Percentiles rank a stretch among this genome's conserved stretches.
Evolutionary conservation across 1,140 invertebrate genomes (phyloP).

Genomic region (Pseudomyrmex cubaensis): DNA sequence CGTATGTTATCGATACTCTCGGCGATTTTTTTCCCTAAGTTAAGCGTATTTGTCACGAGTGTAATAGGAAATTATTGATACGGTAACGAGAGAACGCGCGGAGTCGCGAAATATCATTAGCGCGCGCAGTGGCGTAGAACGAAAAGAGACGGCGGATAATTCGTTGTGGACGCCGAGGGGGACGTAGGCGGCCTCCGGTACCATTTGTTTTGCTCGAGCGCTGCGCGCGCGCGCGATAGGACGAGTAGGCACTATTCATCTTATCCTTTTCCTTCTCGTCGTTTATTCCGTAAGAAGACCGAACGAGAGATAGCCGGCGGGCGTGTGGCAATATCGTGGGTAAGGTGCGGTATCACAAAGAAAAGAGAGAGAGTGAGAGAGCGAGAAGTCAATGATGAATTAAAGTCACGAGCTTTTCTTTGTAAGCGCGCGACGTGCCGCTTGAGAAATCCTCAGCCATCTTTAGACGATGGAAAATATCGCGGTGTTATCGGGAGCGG

Average conservation of each 20-base stretch:
- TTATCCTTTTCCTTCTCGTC: constrained; percentile 65
- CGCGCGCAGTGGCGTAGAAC: constrained; percentile 73
- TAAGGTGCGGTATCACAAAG: constrained; percentile 40
- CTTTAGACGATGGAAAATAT: constrained; percentile 13
- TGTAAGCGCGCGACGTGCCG: constrained; percentile 6
- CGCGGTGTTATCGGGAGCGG: constrained; percentile 34
- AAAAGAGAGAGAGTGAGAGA: background rate
- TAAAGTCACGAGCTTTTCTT: constrained; percentile 22
- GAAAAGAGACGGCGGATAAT: constrained; percentile 66
- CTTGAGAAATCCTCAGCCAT: constrained; percentile 27
- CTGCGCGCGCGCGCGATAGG: constrained; percentile 62
- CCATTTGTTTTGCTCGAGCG: constrained; percentile 70
- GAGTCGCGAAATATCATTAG: constrained; percentile 72
- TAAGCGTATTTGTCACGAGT: constrained; percentile 16
- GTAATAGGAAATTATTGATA: constrained; percentile 60
- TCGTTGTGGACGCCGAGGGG: constrained; percentile 68
- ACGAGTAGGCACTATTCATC: constrained; percentile 70
- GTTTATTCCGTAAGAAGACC: constrained; percentile 51
- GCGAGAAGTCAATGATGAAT: constrained; percentile 47
- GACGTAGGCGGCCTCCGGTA: constrained; percentile 71
- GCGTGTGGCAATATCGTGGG: constrained; percentile 58
- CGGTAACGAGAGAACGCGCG: constrained; percentile 49
- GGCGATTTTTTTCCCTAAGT: background rate
- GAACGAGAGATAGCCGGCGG: constrained; percentile 58
- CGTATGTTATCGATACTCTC: background rate